Evolutionary conservation across 1,140 invertebrate species (phyloP), one percentile per base, ranked within the genome.

Genomic region (Cardiocondyla obscurior): DNA sequence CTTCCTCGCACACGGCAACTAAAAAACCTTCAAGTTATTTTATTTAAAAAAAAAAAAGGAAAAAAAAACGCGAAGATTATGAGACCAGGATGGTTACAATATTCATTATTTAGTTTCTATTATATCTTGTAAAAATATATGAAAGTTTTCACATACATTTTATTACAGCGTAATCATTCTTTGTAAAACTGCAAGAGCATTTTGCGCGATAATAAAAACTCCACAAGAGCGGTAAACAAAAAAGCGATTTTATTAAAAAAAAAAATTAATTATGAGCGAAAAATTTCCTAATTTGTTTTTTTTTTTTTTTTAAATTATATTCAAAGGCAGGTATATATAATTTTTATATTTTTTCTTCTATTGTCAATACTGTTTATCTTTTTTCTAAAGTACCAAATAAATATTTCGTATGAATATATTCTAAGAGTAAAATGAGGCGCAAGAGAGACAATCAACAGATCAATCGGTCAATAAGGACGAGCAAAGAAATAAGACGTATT

Each of bases 371-470:
- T 33, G 6, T 6, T 70, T 70, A 53, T 70, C 33, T 5, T 16
- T n/a, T 39, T 33, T 16, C 22, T 7, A 60, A 33, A 16, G 44
- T 39, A 60, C 7, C 16, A 8, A 28, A 44, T 73, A 4, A n/a
- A 8, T 16, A 36, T 53, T n/a, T 3, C 28, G 3, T 39, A 72
- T 36, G 7, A 16, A 55, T 53, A 30, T 30, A 28, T 58, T n/a
- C n/a, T 28, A 39, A 28, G 25, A 16, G 1, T n/a, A 36, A 0
- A 12, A 57, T 44, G 10, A 51, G 2, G 22, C 19, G 60, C 16
- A 55, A 70, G 39, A 74, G 19, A 46, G 14, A 57, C 28, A 42
- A 22, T 46, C 3, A 30, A 16, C n/a, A n/a, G 83, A 73, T 79
- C 51, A 36, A 33, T 53, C 33, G 49, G 60, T 10, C n/a, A 62